Percentiles rank a stretch among this genome's conserved stretches.
Conservation (phyloP, 2,888 invertebrate genomes). For the Melinaea menophilus region DNA sequence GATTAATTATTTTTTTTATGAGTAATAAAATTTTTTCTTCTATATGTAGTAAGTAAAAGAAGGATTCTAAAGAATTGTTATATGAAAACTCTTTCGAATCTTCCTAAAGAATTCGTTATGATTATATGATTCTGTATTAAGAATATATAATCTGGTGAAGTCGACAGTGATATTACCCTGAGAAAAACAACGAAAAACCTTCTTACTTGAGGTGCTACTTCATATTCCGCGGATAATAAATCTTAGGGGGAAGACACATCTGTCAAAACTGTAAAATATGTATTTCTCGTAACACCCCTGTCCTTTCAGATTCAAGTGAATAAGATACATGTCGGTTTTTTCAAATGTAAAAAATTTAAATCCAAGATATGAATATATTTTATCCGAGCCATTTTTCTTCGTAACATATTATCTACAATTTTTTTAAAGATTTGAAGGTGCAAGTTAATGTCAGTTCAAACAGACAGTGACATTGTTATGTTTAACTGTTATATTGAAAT, state of each 20-base stretch:
- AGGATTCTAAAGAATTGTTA: no score
- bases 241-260: slow-evolving; percentile 68
- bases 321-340: slow-evolving; percentile 45
- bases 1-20: no score
- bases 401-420: no score
- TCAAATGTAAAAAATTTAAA: slow-evolving; percentile 25
- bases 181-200: slow-evolving; percentile 60
- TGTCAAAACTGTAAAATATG: slow-evolving; percentile 76
- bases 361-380: not conserved
- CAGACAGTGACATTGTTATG: no score
- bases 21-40: no score
- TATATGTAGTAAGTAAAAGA: no score
- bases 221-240: slow-evolving; percentile 68
- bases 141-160: slow-evolving; percentile 49
- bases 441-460: no score
- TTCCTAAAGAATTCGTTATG: no score
- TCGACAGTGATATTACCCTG: slow-evolving; percentile 56
- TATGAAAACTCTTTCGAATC: no score
- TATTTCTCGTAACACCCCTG: slow-evolving; percentile 62
- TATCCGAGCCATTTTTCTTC: no score
- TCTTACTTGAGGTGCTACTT: slow-evolving; percentile 57
- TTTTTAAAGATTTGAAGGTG: no score
- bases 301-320: slow-evolving; percentile 47
- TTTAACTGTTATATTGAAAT: no score
- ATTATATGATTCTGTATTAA: slow-evolving; percentile 39